A percentile compares a stretch with the other conserved stretches of the same genome.
phyloP scores from a whole-genome alignment of 23 tunicate genomes.

The Halocynthia aurantium region DNA sequence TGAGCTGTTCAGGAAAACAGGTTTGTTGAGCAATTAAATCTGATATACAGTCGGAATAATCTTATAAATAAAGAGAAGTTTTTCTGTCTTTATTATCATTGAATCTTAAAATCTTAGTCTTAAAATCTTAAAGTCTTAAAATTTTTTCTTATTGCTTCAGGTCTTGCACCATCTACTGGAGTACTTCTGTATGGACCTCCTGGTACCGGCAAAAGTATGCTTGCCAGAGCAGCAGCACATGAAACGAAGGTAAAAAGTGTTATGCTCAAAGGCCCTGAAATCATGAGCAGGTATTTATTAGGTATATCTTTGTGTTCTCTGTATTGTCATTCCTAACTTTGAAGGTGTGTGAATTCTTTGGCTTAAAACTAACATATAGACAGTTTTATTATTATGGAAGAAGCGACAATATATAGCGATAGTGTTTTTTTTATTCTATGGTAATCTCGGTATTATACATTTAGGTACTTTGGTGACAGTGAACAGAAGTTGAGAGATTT shows the following conservation, averaged over 20 bases:
- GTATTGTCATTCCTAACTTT: not conserved
- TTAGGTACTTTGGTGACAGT: constrained; percentile 40
- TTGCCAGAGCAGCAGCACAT: constrained; percentile 51
- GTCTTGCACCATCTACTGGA: constrained; percentile 52
- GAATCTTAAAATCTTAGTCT: too few species aligned
- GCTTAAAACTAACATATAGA: not conserved
- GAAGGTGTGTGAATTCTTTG: not conserved
- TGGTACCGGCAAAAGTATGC: constrained; percentile 85
- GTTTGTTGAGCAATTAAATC: not conserved
- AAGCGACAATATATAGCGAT: too few species aligned
- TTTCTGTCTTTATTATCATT: too few species aligned
- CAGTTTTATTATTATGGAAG: too few species aligned
- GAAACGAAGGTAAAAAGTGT: constrained; percentile 28
- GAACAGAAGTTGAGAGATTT: constrained; percentile 42
- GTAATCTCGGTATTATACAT: too few species aligned
- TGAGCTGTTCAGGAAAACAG: constrained; percentile 19
- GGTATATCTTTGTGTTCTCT: not conserved
- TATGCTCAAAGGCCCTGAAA: constrained; percentile 32
- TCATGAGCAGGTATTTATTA: constrained; percentile 41
- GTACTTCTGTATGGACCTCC: constrained; percentile 69
- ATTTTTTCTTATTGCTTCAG: constrained; percentile 5
- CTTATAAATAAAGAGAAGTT: too few species aligned
- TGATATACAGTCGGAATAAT: too few species aligned
- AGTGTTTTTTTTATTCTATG: too few species aligned
- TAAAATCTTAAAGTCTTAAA: too few species aligned